Evolutionary conservation across 2,797 vertebrate genomes (phyloP), one percentile per base, ranked within the genome.

Genomic region (Epinephelus coioides): DNA sequence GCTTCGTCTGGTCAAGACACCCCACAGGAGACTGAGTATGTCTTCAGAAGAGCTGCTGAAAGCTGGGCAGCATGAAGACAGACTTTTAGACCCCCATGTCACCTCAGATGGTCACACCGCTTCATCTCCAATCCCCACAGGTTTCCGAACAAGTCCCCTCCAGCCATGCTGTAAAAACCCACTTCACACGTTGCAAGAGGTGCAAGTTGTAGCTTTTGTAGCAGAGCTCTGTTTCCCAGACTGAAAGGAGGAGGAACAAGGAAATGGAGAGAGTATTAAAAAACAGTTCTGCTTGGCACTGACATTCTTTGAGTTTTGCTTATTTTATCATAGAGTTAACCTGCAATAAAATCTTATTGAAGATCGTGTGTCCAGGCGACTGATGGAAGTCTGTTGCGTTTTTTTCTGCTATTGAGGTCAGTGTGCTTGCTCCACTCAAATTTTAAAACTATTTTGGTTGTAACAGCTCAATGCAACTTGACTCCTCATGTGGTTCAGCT

Each of bases 101-200:
- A 89, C 84, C 79, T 85, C 53, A 80, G 84, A 87, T 73, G 72
- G 89, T 88, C 90, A 79, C 68, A 68, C 73, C 84, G 66, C 56
- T 87, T 83, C 63, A 70, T 78, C 78, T 78, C 53, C 11, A 19
- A 67, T 91, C 90, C 91, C 86, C 55, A 56, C 69, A 59, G 90
- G 60, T 77, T 82, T 83, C 76, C 67, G 77, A 88, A 91, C 83
- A 88, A 91, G 86, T 89, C 88, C 89, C 89, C 83, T 85, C 73
- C 67, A 88, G 89, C 78, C 65, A 67, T 53, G 34, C 79, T 77
- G 71, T 86, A 82, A 93, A 93, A 94, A 91, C 73, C 79, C 86
- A 94, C 93, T 94, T 95, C 84, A 90, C 91, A 92, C 84, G 6
- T 91, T 10, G 53, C 69, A 46, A 76, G 64, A 91, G 83, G 89